Conservation (phyloP, 2,888 invertebrate genomes). For the Sepioteuthis lessoniana region DNA sequence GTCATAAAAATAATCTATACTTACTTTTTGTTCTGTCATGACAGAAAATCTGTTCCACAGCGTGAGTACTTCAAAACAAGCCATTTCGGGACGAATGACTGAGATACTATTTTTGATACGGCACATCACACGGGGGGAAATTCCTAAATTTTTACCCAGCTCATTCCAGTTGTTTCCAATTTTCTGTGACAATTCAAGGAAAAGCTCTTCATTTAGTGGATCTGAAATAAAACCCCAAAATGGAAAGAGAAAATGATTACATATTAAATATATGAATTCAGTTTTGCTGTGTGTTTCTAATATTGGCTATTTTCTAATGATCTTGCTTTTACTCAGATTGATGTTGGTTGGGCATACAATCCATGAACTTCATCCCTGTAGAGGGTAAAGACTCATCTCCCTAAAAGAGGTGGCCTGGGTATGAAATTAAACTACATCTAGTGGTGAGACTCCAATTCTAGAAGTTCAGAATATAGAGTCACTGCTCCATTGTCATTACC, state of each 20-base stretch:
- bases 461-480: no score
- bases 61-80: not conserved
- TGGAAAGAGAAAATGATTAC: not conserved
- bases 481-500: no score
- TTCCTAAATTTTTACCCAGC: not conserved
- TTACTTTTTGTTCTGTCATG: not conserved
- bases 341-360: no score
- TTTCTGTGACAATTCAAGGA: not conserved
- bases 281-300: no score
- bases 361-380: no score
- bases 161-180: conserved; percentile 15
- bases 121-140: not conserved
- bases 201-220: not conserved
- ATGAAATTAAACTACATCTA: no score
- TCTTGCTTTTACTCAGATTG: no score
- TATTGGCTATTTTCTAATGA: no score
- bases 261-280: not conserved
- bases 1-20: not conserved
- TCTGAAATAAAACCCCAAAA: not conserved
- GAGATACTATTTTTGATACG: not conserved
- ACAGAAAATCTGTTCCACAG: not conserved
- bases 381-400: no score
- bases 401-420: no score
- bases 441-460: no score
- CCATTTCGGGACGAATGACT: not conserved